Evolutionary conservation across 1,140 invertebrate genomes (phyloP).

Genomic region (Anthonomus grandis): DNA sequence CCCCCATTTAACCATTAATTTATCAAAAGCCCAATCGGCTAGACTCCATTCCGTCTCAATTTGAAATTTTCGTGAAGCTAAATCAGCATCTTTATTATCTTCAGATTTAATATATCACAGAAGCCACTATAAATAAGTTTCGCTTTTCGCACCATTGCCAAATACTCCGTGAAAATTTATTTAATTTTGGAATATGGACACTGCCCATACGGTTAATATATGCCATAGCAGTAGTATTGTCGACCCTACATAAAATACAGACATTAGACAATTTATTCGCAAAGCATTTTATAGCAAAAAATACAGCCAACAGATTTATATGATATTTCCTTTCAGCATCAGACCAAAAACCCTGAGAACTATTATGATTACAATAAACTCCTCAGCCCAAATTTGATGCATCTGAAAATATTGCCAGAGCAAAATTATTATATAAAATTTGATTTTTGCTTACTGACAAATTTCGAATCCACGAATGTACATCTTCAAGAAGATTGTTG

Average conservation of each 20-base stretch:
- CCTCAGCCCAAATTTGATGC: conserved; percentile 37
- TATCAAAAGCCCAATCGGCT: conserved; percentile 3
- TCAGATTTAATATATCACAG: conserved; percentile 31
- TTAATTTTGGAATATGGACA: background rate
- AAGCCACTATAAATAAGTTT: conserved; percentile 31
- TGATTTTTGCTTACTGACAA: background rate
- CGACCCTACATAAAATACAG: conserved; percentile 22
- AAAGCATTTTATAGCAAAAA: conserved; percentile 33
- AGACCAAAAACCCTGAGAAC: conserved; percentile 31
- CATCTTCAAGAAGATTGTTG: background rate
- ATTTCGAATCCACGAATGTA: background rate
- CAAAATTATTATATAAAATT: background rate
- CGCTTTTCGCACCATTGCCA: conserved; percentile 40
- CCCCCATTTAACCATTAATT: conserved; percentile 25
- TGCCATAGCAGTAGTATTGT: conserved; percentile 48
- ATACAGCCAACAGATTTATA: conserved; percentile 32
- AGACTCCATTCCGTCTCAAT: conserved; percentile 1
- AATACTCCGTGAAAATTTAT: conserved; percentile 12
- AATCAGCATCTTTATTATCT: conserved; percentile 37
- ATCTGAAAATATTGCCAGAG: conserved; percentile 35
- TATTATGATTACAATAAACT: conserved; percentile 22
- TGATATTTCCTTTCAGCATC: conserved; percentile 24
- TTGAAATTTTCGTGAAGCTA: conserved; percentile 23
- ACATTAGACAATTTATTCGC: conserved; percentile 17
- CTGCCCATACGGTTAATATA: conserved; percentile 39